Percentiles rank a stretch among this genome's conserved stretches.
Evolutionary conservation across 2,797 vertebrate species (phyloP).

Genomic region (Garrulus glandarius): DNA sequence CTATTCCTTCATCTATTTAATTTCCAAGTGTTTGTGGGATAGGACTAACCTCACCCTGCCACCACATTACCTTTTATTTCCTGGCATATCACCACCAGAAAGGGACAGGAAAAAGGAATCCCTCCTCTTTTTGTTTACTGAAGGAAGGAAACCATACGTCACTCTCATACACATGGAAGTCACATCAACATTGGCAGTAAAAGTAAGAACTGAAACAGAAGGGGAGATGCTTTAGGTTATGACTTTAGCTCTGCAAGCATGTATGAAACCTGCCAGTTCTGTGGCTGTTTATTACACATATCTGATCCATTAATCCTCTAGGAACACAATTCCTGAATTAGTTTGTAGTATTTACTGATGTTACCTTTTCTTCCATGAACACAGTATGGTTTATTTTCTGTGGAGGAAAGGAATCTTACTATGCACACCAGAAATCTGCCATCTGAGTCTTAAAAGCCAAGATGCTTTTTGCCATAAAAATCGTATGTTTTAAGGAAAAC

Average conservation of each 20-base stretch:
- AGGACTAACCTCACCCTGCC: not conserved
- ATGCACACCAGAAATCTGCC: not conserved
- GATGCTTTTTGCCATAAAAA: not conserved
- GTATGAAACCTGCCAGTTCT: not conserved
- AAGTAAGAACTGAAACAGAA: not conserved
- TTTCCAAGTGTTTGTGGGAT: not conserved
- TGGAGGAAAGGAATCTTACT: not conserved
- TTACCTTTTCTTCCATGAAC: not conserved
- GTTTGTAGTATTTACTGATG: not conserved
- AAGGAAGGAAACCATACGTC: not conserved
- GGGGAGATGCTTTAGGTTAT: not conserved
- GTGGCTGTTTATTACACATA: rapidly evolving
- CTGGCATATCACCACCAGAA: not conserved
- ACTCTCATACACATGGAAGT: not conserved
- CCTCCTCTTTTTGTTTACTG: not conserved
- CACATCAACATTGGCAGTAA: not conserved
- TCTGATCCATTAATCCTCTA: not conserved
- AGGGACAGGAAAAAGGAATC: not conserved
- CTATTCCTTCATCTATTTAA: not conserved
- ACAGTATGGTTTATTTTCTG: not conserved
- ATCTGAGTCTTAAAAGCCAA: not conserved
- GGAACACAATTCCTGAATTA: not conserved
- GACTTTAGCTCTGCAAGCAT: not conserved
- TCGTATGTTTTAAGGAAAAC: not conserved
- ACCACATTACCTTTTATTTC: not conserved